A percentile compares a stretch with the other conserved stretches of the same genome.
These are phyloP conservation scores for Gymnopithys bicolor DNA, from an alignment of 2,797 vertebrate species.

Conservation along the genomic window DNA sequence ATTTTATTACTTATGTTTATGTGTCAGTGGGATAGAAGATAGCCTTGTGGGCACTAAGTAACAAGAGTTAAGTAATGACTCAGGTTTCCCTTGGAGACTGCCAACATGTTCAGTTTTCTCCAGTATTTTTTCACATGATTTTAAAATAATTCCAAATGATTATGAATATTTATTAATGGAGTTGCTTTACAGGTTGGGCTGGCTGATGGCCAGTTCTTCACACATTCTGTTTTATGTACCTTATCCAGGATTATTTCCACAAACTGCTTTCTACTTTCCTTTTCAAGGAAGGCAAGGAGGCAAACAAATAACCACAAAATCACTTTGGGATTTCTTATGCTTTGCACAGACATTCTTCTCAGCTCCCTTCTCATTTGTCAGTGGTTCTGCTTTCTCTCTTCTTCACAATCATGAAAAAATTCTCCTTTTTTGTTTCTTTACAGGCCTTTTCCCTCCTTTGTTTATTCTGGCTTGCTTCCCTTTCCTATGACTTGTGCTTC, in stretches of 20 bases:
- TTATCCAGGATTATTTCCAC: background rate
- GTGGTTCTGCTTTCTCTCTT: background rate
- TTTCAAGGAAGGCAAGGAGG: background rate
- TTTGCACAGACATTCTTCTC: background rate
- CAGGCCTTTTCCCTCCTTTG: background rate
- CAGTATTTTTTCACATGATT: background rate
- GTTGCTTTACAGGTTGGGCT: background rate
- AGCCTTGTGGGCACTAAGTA: slow-evolving; percentile 26
- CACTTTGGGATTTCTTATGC: background rate
- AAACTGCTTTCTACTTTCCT: background rate
- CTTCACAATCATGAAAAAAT: background rate
- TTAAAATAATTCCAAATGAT: background rate
- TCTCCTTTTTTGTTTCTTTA: background rate
- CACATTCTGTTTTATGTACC: background rate
- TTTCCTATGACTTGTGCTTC: background rate
- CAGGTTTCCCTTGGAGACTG: slow-evolving; percentile 3
- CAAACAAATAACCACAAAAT: background rate
- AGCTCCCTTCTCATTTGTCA: background rate
- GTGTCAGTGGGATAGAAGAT: slow-evolving; percentile 4
- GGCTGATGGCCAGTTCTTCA: background rate
- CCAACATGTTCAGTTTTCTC: background rate
- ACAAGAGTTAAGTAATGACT: slow-evolving; percentile 24
- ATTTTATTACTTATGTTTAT: slow-evolving; percentile 26
- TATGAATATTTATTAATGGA: background rate
- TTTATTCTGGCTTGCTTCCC: background rate